Conservation (phyloP, 2,888 invertebrate genomes). For the Athetis lepigone region DNA sequence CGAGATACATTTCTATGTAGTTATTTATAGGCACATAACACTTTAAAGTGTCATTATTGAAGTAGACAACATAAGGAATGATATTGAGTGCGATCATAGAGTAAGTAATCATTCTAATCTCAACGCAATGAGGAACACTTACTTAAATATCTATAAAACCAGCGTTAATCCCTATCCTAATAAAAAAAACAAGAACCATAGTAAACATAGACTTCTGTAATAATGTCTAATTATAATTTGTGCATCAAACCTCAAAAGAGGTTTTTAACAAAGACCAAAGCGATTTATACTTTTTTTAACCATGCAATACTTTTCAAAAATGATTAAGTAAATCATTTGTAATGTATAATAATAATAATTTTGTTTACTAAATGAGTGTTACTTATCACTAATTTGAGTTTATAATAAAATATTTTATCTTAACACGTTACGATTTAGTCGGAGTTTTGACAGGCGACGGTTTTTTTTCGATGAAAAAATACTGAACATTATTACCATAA, state of each 20-base stretch:
- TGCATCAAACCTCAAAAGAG: conserved; percentile 61
- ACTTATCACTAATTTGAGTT: conserved; percentile 63
- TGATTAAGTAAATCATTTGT: conserved; percentile 49
- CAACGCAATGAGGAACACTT: conserved; percentile 43
- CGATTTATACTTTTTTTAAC: conserved; percentile 43
- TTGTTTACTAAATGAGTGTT: conserved; percentile 66
- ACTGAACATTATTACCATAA: conserved; percentile 23
- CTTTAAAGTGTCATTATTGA: conserved; percentile 18
- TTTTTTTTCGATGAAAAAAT: conserved; percentile 20
- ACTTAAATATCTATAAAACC: conserved; percentile 54
- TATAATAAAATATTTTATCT: conserved; percentile 58
- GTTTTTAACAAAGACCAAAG: conserved; percentile 56
- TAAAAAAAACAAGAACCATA: conserved; percentile 54
- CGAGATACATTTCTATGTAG: conserved; percentile 39
- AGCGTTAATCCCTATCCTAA: conserved; percentile 43
- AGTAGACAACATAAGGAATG: conserved; percentile 48
- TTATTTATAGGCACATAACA: conserved; percentile 55
- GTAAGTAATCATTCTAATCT: conserved; percentile 20
- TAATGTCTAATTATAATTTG: conserved; percentile 55
- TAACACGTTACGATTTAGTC: conserved; percentile 44
- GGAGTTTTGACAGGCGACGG: conserved; percentile 16
- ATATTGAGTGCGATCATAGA: conserved; percentile 54
- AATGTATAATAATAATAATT: conserved; percentile 52
- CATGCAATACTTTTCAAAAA: conserved; percentile 49
- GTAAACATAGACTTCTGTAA: conserved; percentile 49